phyloP scores from a whole-genome alignment of 1,140 invertebrate genomes.

The Odontomachus brunneus region DNA sequence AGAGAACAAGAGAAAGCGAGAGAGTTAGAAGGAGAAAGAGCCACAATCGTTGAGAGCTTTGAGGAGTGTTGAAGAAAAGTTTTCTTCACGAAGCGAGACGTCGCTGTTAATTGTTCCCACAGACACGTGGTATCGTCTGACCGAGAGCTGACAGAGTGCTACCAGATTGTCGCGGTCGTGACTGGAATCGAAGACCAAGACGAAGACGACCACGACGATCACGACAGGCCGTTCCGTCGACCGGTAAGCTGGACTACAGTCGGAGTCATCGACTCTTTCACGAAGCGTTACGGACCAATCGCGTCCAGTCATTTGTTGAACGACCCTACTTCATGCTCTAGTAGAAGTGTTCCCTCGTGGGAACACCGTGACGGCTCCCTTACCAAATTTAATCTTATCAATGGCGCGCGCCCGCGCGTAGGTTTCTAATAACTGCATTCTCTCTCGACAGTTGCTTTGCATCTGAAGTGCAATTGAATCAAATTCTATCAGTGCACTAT shows the following conservation, averaged over 20 bases:
- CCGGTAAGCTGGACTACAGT: constrained; percentile 30
- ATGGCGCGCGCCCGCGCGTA: too few species aligned
- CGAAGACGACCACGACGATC: background rate
- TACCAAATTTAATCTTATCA: constrained; percentile 42
- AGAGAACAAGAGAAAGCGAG: too few species aligned
- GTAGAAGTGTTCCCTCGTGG: constrained; percentile 21
- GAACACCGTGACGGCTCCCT: background rate
- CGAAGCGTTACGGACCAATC: constrained; percentile 10
- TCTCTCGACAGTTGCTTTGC: background rate
- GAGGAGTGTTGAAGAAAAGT: constrained; percentile 1
- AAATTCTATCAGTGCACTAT: background rate
- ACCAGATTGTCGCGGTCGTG: constrained; percentile 43
- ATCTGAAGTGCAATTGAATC: background rate
- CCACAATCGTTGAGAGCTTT: constrained; percentile 23
- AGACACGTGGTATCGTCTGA: constrained; percentile 43
- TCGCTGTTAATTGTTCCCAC: constrained; percentile 68
- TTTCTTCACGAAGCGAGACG: background rate
- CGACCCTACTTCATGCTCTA: constrained; percentile 48
- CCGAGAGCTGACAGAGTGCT: constrained; percentile 22
- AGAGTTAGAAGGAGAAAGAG: background rate
- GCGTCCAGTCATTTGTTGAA: constrained; percentile 25
- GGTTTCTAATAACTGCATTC: background rate
- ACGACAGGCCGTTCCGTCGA: constrained; percentile 50
- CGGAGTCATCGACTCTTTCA: constrained; percentile 66
- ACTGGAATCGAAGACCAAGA: constrained; percentile 40